Evolutionary conservation across 2,113 vertebrate species (phyloP).

Genomic region (Merops nubicus): DNA sequence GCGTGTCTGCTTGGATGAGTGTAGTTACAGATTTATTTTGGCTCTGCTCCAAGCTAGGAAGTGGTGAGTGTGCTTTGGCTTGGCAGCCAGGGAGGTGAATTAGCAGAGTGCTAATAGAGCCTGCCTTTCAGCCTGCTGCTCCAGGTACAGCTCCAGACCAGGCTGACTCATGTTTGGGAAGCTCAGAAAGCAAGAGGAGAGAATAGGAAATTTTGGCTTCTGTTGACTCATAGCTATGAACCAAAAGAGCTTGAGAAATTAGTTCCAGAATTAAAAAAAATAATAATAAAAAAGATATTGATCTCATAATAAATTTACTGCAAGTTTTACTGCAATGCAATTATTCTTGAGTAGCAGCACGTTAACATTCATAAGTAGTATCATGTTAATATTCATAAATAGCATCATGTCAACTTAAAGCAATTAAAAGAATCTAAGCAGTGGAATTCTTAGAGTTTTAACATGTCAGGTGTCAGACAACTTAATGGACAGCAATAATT

Average conservation of each 20-base stretch:
- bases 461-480: background rate
- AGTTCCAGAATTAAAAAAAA: background rate
- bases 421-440: background rate
- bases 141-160: background rate
- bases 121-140: slow-evolving; percentile 9
- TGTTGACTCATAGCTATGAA: background rate
- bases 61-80: background rate
- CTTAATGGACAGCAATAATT: background rate
- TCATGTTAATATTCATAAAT: background rate
- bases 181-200: background rate
- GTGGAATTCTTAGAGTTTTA: slow-evolving; percentile 9
- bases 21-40: slow-evolving; percentile 48
- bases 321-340: background rate
- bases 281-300: background rate
- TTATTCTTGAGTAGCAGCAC: background rate
- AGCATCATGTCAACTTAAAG: background rate
- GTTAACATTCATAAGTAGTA: slow-evolving; percentile 4
- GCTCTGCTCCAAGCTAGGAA: slow-evolving; percentile 35
- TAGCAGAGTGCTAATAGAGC: background rate
- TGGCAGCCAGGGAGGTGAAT: background rate
- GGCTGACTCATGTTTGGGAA: background rate
- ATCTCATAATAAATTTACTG: background rate
- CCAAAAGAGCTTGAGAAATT: background rate
- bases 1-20: background rate
- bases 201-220: background rate